Conservation (phyloP, 1,140 invertebrate genomes). For the Steinernema feltiae region DNA sequence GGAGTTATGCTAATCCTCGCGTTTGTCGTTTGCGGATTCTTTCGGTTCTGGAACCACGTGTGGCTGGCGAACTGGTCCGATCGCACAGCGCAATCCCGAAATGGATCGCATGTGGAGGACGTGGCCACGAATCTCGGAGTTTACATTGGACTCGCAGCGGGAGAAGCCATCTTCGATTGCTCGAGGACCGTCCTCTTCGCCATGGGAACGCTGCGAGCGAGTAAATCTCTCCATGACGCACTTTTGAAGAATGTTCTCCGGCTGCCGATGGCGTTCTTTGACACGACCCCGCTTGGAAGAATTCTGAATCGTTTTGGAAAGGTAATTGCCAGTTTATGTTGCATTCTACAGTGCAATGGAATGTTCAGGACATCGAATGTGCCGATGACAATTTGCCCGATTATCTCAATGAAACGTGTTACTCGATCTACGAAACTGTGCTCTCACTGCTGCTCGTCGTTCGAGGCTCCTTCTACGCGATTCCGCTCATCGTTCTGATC, state of each 20-base stretch:
- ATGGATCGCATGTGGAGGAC: not conserved
- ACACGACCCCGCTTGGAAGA: conserved; percentile 67
- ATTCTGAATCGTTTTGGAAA: conserved; percentile 68
- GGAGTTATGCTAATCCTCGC: not conserved
- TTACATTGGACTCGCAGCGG: not conserved
- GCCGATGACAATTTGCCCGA: not conserved
- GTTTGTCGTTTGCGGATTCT: not conserved
- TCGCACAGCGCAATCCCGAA: not conserved
- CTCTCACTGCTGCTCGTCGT: not conserved
- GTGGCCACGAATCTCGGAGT: not conserved
- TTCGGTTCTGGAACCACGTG: not conserved
- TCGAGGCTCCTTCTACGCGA: not conserved
- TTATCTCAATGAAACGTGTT: too few relatives aligned
- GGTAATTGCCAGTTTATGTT: too few relatives aligned
- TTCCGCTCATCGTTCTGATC: conserved; percentile 5
- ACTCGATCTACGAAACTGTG: not conserved
- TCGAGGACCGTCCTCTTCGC: not conserved
- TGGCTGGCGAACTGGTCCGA: conserved; percentile 6
- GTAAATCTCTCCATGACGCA: not conserved
- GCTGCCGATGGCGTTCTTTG: conserved; percentile 67
- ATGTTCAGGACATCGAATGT: conserved; percentile 44
- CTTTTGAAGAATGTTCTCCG: conserved; percentile 63
- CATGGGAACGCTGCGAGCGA: not conserved
- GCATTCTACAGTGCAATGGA: too few relatives aligned
- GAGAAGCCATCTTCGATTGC: not conserved